Evolutionary conservation across 2,888 invertebrate genomes (phyloP).

Genomic region (Clanis bilineata): DNA sequence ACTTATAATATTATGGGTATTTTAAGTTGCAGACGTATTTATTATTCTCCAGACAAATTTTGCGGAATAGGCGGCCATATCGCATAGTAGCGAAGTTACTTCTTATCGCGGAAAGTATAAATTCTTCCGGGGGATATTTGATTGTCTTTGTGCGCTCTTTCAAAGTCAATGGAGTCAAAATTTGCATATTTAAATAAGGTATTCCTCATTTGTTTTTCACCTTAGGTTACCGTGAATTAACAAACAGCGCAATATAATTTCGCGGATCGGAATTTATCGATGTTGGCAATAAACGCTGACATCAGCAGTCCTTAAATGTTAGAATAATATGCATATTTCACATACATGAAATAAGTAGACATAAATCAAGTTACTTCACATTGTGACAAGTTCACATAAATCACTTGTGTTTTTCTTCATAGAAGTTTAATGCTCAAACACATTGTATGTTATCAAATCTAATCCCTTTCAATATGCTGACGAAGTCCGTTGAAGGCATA

Average conservation of each 20-base stretch:
- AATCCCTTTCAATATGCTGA: conserved; percentile 38
- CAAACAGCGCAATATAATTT: not conserved
- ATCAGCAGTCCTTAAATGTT: not conserved
- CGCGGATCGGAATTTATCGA: not conserved
- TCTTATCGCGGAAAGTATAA: no score
- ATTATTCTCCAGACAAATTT: no score
- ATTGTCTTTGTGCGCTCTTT: no score
- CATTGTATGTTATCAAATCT: conserved; percentile 47
- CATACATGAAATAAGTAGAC: not conserved
- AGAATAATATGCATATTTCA: not conserved
- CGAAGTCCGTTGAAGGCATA: conserved; percentile 31
- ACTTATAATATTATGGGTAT: no score
- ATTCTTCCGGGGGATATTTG: no score
- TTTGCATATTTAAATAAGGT: no score
- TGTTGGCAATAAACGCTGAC: not conserved
- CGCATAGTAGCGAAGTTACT: no score
- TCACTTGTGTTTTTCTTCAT: not conserved
- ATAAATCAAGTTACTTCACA: not conserved
- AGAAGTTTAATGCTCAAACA: not conserved
- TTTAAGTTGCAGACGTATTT: no score
- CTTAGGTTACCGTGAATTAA: not conserved
- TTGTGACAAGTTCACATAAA: conserved; percentile 10
- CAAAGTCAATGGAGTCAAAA: no score
- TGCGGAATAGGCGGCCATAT: no score
- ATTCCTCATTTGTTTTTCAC: not conserved